phyloP scores from a whole-genome alignment of 2,888 invertebrate species.

The Tachina grossa region DNA sequence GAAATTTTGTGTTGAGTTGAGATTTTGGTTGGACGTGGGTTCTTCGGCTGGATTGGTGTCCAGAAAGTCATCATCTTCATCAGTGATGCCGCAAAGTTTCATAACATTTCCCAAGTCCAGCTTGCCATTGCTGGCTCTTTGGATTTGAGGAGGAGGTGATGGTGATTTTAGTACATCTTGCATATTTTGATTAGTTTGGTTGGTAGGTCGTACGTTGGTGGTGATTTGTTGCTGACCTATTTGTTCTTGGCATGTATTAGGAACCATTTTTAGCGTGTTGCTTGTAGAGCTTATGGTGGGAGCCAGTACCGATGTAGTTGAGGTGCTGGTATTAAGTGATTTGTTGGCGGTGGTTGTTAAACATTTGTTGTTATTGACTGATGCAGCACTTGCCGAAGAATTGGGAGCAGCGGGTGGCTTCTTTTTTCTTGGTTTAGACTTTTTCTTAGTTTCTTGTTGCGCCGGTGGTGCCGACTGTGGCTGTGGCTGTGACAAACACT shows the following conservation, averaged over 20 bases:
- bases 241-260: conserved; percentile 66
- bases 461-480: conserved; percentile 74
- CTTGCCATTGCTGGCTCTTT: conserved; percentile 82
- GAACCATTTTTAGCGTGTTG: conserved; percentile 67
- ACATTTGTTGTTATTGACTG: conserved; percentile 54
- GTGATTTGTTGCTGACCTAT: conserved; percentile 30
- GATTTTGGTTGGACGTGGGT: conserved; percentile 58
- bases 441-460: conserved; percentile 76
- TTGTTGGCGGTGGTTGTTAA: conserved; percentile 65
- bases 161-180: conserved; percentile 72
- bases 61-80: conserved; percentile 86
- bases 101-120: conserved; percentile 89
- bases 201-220: conserved; percentile 56
- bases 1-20: conserved; percentile 75
- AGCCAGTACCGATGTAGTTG: conserved; percentile 52
- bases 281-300: conserved; percentile 63
- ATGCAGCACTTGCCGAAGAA: conserved; percentile 48
- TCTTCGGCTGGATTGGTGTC: conserved; percentile 72
- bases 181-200: conserved; percentile 40
- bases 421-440: conserved; percentile 78
- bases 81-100: conserved; percentile 88
- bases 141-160: conserved; percentile 77
- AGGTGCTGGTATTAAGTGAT: conserved; percentile 56
- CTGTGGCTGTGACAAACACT: conserved; percentile 76
- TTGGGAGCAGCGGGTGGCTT: conserved; percentile 73